These are phyloP conservation scores for Dendroctonus ponderosae DNA, from an alignment of 1,140 invertebrate species.

Conservation along the genomic window DNA sequence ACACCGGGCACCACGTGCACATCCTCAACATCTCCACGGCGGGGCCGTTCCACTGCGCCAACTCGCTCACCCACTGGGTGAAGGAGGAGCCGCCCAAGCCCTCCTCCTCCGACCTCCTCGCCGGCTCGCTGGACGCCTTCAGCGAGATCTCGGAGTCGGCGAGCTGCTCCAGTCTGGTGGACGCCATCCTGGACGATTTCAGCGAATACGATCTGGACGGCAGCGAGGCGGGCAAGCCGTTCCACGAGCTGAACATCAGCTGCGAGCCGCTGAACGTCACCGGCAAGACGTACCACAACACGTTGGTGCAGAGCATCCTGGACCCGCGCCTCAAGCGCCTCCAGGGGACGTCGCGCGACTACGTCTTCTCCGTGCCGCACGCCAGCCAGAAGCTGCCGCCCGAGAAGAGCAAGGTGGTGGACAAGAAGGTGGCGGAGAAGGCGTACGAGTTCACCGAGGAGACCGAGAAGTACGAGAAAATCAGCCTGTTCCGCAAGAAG, in stretches of 20 bases:
- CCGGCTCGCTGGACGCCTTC: constrained; percentile 39
- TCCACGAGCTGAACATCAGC: constrained; percentile 51
- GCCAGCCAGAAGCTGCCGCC: constrained; percentile 40
- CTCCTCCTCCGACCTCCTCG: neutral
- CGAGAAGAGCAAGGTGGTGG: constrained; percentile 55
- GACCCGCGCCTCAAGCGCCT: constrained; percentile 47
- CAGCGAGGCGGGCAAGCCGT: constrained; percentile 48
- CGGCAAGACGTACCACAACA: constrained; percentile 50
- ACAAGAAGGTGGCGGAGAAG: constrained; percentile 65
- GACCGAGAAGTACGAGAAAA: constrained; percentile 76
- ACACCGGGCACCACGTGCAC: constrained; percentile 50
- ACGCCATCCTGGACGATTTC: constrained; percentile 50
- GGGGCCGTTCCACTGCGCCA: constrained; percentile 32
- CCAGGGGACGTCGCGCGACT: constrained; percentile 44
- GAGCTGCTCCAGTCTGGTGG: constrained; percentile 46
- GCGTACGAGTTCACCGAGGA: constrained; percentile 85
- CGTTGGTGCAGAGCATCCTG: constrained; percentile 47
- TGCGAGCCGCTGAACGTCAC: constrained; percentile 51
- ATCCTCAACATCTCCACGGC: constrained; percentile 45
- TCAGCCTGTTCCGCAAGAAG: constrained; percentile 76
- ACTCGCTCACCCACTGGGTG: neutral
- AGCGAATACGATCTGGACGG: constrained; percentile 50
- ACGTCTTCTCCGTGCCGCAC: constrained; percentile 46
- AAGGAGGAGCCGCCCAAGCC: constrained; percentile 38
- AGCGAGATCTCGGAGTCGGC: constrained; percentile 47